phyloP scores from a whole-genome alignment of 2,888 invertebrate species.

The Caenorhabditis virilis region DNA sequence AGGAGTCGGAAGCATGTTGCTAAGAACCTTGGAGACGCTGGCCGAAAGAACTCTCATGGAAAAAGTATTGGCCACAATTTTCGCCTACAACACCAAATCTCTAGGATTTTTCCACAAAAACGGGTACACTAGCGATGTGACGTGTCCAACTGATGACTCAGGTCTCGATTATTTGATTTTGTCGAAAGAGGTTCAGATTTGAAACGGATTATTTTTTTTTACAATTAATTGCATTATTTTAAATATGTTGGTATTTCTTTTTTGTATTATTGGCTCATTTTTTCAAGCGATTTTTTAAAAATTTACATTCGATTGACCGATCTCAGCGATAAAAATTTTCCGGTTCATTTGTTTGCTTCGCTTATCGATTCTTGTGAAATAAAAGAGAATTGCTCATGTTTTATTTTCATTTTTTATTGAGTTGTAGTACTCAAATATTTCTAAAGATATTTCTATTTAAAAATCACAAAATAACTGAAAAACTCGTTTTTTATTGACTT shows the following conservation, averaged over 20 bases:
- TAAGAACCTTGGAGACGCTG: slow-evolving; percentile 80
- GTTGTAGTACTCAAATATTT: too few relatives aligned
- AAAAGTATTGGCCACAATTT: slow-evolving; percentile 64
- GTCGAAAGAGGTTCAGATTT: slow-evolving; percentile 27
- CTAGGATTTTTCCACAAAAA: slow-evolving; percentile 62
- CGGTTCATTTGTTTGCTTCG: too few relatives aligned
- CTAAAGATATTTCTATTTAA: too few relatives aligned
- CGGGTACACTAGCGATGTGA: slow-evolving; percentile 53
- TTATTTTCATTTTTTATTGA: too few relatives aligned
- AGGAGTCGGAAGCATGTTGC: slow-evolving; percentile 83
- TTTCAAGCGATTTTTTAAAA: too few relatives aligned
- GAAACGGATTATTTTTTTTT: too few relatives aligned
- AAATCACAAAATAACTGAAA: too few relatives aligned
- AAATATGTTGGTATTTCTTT: background rate
- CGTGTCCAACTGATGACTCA: slow-evolving; percentile 41
- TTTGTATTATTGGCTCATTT: background rate
- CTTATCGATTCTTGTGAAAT: too few relatives aligned
- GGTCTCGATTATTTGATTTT: slow-evolving; percentile 51
- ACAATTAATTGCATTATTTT: background rate
- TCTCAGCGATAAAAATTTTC: too few relatives aligned
- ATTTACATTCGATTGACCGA: too few relatives aligned
- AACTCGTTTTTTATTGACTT: too few relatives aligned
- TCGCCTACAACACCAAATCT: slow-evolving; percentile 55
- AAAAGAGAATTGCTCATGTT: too few relatives aligned
- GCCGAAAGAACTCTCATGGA: slow-evolving; percentile 71